Evolutionary conservation across 2,113 vertebrate species (phyloP), one percentile per base, ranked within the genome.

Genomic region (Hippocampus comes): DNA sequence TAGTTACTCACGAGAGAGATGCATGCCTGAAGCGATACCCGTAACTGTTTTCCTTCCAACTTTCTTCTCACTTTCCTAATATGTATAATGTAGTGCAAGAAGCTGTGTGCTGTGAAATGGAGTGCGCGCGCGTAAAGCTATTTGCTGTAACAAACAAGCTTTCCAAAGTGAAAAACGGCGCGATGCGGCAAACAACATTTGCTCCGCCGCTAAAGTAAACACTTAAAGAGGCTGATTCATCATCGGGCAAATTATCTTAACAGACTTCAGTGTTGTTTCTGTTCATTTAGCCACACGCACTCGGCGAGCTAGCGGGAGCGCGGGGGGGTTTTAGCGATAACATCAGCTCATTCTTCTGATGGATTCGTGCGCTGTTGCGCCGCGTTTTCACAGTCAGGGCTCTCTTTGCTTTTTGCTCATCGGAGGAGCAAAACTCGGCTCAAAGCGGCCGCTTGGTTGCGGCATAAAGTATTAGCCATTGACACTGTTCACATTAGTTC

Each of bases 331-430:
- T 60, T 60, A 15, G 34, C 63, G 41, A 65, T 65, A 65, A 46
- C 63, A 46, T n/a, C 63, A 43, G 41, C 63, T 65, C 63, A 65
- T 65, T 65, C 20, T 12, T 65, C 63, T 65, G 20, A 61, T 18
- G 59, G 59, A 61, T 61, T 61, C 34, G 15, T 20, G 27, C 1
- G 59, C 4, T 11, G 63, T 43, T 43, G 38, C 25, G 27, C 12
- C 5, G 34, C 41, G 34, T 42, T 42, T 64, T 42, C 5, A 59
- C 27, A 59, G 18, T 42, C 63, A 21, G 34, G 10, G 20, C 38
- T 12, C 41, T 15, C 12, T 2, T 9, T 43, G 63, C 34, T 46
- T 66, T n/a, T 65, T 65, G 63, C 41, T 65, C 41, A 66, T 42
- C 41, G 42, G 42, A 11, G n/a, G 10, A 46, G 2, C 41, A 41